Evolutionary conservation across 2,113 vertebrate species (phyloP).

Genomic region (Isurus oxyrinchus): DNA sequence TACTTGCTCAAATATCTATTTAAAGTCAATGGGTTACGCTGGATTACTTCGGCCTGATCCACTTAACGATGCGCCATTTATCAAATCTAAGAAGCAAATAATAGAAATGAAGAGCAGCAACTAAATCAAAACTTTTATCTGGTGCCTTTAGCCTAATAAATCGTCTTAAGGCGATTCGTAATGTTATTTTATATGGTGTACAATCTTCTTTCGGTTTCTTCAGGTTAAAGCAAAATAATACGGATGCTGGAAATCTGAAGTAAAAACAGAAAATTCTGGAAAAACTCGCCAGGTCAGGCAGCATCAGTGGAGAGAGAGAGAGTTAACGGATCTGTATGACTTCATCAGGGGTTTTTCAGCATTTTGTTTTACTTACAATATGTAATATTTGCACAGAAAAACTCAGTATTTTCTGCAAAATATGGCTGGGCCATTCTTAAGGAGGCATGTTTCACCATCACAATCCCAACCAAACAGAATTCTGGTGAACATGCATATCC

Average conservation of each 20-base stretch:
- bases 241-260: no score
- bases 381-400: background rate
- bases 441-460: background rate
- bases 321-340: no score
- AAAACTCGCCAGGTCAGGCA: no score
- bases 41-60: background rate
- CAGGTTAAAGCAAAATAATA: no score
- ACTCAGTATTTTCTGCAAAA: background rate
- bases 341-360: no score
- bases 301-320: no score
- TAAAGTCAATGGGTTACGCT: constrained; percentile 16
- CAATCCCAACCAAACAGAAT: background rate
- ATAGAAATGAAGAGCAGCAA: background rate
- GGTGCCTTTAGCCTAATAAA: background rate
- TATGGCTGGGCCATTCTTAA: background rate
- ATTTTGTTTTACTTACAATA: background rate
- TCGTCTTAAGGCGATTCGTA: no score
- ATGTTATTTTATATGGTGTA: background rate
- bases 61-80: background rate
- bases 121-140: background rate
- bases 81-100: background rate
- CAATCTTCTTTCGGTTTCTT: background rate
- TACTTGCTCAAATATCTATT: background rate
- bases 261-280: no score
- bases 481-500: background rate